These are phyloP conservation scores for Scomber japonicus DNA, from an alignment of 2,113 vertebrate species.

Conservation along the genomic window DNA sequence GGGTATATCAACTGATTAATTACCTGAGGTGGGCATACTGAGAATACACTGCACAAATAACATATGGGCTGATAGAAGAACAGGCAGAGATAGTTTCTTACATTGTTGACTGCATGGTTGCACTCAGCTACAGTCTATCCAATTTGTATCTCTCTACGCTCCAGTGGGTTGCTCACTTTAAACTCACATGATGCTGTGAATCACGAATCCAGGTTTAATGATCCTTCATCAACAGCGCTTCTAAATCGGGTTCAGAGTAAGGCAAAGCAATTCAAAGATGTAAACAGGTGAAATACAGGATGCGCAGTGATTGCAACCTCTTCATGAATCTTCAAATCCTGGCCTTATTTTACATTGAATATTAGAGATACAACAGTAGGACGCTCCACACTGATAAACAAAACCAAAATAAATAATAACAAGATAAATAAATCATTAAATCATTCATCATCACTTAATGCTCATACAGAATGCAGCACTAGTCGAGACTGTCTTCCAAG, in stretches of 20 bases:
- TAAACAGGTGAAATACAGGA: slow-evolving; percentile 33
- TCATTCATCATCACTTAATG: neutral
- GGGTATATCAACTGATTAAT: neutral
- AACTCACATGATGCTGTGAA: slow-evolving; percentile 35
- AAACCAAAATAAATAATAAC: neutral
- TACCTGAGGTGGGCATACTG: neutral
- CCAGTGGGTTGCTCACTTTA: slow-evolving; percentile 37
- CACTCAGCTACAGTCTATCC: slow-evolving; percentile 40
- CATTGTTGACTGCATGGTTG: slow-evolving; percentile 45
- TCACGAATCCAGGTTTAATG: slow-evolving; percentile 53
- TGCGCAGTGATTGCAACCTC: neutral
- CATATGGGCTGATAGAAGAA: slow-evolving; percentile 1
- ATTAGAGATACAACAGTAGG: slow-evolving; percentile 5
- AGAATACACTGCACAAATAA: neutral
- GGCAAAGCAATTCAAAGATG: slow-evolving; percentile 34
- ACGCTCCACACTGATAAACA: slow-evolving; percentile 27
- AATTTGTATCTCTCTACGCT: slow-evolving; percentile 54
- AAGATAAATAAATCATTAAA: neutral
- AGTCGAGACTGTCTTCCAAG: too few relatives aligned
- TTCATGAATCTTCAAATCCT: slow-evolving; percentile 27
- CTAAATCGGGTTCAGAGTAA: slow-evolving; percentile 29
- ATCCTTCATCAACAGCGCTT: slow-evolving; percentile 25
- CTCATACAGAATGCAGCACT: neutral
- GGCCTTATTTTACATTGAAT: slow-evolving; percentile 18
- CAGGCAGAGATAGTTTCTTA: slow-evolving; percentile 23